A percentile compares a stretch with the other conserved stretches of the same genome.
phyloP scores from a whole-genome alignment of 1,140 invertebrate genomes.

The Drosophila cardini region DNA sequence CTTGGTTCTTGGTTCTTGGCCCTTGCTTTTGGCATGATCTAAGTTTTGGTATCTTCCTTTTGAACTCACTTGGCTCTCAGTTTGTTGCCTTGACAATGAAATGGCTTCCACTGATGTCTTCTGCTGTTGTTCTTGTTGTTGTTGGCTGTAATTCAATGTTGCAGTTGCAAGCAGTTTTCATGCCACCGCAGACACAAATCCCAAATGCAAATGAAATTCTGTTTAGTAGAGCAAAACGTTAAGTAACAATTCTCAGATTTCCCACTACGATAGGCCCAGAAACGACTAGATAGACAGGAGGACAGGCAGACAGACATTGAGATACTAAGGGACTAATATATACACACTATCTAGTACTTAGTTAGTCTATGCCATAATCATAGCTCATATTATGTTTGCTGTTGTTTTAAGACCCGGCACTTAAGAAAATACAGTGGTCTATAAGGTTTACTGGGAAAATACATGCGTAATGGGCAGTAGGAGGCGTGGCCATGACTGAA shows the following conservation, averaged over 20 bases:
- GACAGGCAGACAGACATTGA: conserved; percentile 7
- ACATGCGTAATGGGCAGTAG: too few species aligned
- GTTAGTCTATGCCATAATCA: conserved; percentile 31
- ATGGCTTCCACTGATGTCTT: conserved; percentile 40
- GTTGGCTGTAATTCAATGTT: conserved; percentile 68
- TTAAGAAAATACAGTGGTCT: too few species aligned
- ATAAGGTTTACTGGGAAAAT: neutral
- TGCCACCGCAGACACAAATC: neutral
- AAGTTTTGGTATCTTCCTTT: neutral
- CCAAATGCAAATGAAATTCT: conserved; percentile 73
- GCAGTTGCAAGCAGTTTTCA: conserved; percentile 4
- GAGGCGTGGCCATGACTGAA: too few species aligned
- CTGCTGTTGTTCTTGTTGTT: conserved; percentile 10
- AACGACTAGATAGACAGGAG: conserved; percentile 15
- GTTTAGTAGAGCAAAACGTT: conserved; percentile 78
- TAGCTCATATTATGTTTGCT: conserved; percentile 40
- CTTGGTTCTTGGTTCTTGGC: conserved; percentile 8
- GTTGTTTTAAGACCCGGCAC: neutral
- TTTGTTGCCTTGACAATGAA: conserved; percentile 77
- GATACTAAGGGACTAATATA: conserved; percentile 29
- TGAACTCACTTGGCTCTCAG: neutral
- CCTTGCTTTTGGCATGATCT: too few species aligned
- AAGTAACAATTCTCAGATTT: conserved; percentile 74
- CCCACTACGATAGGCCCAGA: conserved; percentile 50
- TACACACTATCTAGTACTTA: conserved; percentile 18